Evolutionary conservation across 2,797 vertebrate species (phyloP), one percentile per base, ranked within the genome.

Genomic region (Podarcis siculus): DNA sequence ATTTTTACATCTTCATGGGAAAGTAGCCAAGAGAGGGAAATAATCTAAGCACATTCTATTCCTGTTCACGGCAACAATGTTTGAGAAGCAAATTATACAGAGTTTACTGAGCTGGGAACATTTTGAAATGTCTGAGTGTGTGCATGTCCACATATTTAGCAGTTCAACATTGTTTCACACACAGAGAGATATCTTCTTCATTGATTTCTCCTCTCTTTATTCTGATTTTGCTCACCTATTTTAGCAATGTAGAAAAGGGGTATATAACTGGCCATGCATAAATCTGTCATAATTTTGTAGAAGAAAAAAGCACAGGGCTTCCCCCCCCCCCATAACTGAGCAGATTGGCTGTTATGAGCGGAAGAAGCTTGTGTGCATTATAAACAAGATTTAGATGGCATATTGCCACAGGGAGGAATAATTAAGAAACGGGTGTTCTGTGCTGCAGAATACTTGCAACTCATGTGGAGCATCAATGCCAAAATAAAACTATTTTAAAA

Each of bases 31-130:
- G 87, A 88, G 66, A 61, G 45, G 69, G 27, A 93, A 91, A 89
- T 76, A 89, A 90, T 89, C 82, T 87, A 89, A 90, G 92, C 12
- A 67, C 15, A 7, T 92, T 93, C 61, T 87, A 21, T 93, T 93
- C 67, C 76, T 82, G 66, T 90, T 93, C 69, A 88, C 55, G 35
- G 82, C 45, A 58, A 12, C 4, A 86, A 81, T 13, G 35, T 87
- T 93, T 93, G 86, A 72, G 17, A 92, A 94, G 67, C 2, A 89
- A 90, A 83, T 86, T 12, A 64, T 35, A 13, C 58, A 35, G 2
- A 86, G 3, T 90, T 90, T 90, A 69, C 75, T 91, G 0, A 0
- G 81, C 49, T 88, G 82, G 12, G 23, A 49, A 49, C 93, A 87
- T 89, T 80, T 76, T 77, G 82, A 21, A 87, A 64, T 75, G 35